phyloP scores from a whole-genome alignment of 2,888 invertebrate genomes.

The Antitype chi region DNA sequence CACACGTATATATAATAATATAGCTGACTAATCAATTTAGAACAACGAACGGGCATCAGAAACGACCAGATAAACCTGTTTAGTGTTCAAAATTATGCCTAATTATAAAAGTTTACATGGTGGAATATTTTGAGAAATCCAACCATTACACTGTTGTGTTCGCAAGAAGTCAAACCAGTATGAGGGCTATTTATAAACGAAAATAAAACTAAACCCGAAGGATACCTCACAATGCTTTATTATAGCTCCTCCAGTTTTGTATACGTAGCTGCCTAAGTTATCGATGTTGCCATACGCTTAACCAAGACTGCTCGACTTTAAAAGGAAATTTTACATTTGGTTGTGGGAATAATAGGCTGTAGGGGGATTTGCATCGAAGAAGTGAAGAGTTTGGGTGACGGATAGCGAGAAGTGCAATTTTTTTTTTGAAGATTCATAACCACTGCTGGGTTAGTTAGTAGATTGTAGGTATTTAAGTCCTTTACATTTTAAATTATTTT shows the following conservation, averaged over 20 bases:
- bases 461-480: too few species aligned
- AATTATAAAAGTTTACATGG: conserved; percentile 66
- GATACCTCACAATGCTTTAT: conserved; percentile 63
- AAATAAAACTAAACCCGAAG: conserved; percentile 71
- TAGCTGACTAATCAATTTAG: conserved; percentile 46
- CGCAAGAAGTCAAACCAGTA: conserved; percentile 65
- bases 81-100: conserved; percentile 66
- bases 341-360: too few species aligned
- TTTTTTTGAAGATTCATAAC: too few species aligned
- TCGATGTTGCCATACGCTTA: conserved; percentile 51
- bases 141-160: conserved; percentile 55
- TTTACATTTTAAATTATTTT: neutral
- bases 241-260: conserved; percentile 64
- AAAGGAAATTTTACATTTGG: neutral
- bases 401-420: too few species aligned
- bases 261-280: conserved; percentile 58
- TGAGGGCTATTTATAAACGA: conserved; percentile 76
- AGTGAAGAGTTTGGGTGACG: too few species aligned
- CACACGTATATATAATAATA: neutral
- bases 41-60: conserved; percentile 52
- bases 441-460: too few species aligned
- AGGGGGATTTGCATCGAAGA: too few species aligned
- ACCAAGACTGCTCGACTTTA: neutral
- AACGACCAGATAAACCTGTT: conserved; percentile 73
- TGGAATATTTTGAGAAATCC: conserved; percentile 66